Evolutionary conservation across 2,113 vertebrate genomes (phyloP), one percentile per base, ranked within the genome.

Genomic region (Cyprinodon brontotheroides): DNA sequence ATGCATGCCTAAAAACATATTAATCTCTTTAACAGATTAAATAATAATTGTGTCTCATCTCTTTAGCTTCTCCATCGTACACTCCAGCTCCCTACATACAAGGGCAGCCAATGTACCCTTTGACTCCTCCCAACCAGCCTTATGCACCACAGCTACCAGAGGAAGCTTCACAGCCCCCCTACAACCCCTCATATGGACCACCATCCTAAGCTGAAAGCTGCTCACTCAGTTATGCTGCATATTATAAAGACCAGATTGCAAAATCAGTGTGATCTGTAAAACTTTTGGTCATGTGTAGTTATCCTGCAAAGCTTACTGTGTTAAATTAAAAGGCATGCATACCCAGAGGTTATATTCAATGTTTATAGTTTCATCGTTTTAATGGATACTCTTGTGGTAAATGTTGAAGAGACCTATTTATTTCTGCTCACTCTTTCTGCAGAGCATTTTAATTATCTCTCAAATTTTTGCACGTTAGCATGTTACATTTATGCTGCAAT

Each of bases 111-210:
- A 61, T 80, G 78, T 0, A n/a, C 17, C 11, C 47, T 9, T 3
- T 63, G 4, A 48, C 41, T 3, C 37, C 0, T 15, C 29, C 53
- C 0, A 14, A 12, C 4, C 39, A 57, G 13, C 62, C 53, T 29
- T 3, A 20, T 17, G 37, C n/a, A 68, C 11, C 12, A 3, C 37
- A 67, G 6, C 36, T 57, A 0, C 3, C n/a, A 38, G 75, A 72
- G 0, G 62, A 77, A 1, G 0, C 38, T 11, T 4, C 3, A 14
- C 80, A 81, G 15, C 74, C 39, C 15, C 77, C 86, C 22, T 87
- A 75, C 75, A 88, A 91, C 79, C 91, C 89, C 0, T 13, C 70
- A 3, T 87, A 87, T 70, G 4, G 0, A 1, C 41, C 36, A 40
- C 15, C 36, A 66, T 0, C 11, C 7, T 79, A 43, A 69, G 0